Base-by-base conservation (phyloP, 2,888 invertebrate genomes). In the Lissocephala sabroskyi region DNA sequence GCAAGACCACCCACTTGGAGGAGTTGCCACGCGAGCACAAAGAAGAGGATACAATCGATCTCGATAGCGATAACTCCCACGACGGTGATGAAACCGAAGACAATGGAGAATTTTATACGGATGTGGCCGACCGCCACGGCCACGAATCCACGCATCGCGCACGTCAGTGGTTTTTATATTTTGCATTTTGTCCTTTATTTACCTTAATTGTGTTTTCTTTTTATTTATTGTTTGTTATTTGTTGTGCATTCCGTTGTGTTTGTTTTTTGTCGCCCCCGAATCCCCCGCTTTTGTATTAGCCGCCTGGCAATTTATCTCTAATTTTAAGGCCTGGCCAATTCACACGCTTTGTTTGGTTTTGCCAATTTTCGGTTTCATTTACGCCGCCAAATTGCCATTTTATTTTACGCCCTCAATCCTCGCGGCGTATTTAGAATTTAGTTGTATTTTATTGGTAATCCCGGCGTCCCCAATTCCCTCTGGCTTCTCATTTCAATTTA, bases 151-250 rank as follows among this genome's bases (percentile, higher is more conserved):
- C 46, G 28, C 45, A 74, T 59, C 62, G 60, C 63, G 76, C 68
- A 80, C 75, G 82, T 82, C 82, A 82, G 82, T 82, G 78, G 71
- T 79, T 81, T 78, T 80, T 59, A 61, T 63, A 62, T 73, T 55
- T 48, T 41, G 16, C n/a, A n/a, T n/a, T 35, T 57, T 46, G 46
- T 56, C 49, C 49, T 59, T 46, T 32, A 46, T 37, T 13, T 35
- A 44, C 23, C 23, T 23, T 30, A 18, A 18, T 45, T 52, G 40
- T 47, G 35, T 6, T 55, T 16, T 45, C n/a, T 44, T 45, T 40
- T 39, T 45, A 17, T 52, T 50, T 40, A 47, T 45, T 42, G 37
- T 40, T 41, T 50, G 49, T 39, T 43, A 14, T 42, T 58, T 52
- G 39, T 45, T 49, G 9, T 40, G 13, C 13, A 7, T 26, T 7